Conservation (phyloP, 2,888 invertebrate species). For the Trichacis sp. region DNA sequence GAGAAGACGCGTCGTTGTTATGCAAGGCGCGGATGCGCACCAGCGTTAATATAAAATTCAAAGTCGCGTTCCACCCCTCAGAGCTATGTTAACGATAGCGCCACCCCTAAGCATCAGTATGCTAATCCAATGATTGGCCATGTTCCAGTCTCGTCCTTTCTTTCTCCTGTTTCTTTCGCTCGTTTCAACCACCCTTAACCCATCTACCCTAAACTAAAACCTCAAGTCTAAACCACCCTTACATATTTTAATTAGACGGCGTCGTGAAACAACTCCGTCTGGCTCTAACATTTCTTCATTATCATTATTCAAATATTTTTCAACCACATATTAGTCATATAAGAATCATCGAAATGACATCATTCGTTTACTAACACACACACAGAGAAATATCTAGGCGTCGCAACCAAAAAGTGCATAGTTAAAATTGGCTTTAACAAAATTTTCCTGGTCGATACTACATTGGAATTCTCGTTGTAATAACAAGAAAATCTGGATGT, state of each 20-base stretch:
- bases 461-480: too few relatives aligned
- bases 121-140: slow-evolving; percentile 70
- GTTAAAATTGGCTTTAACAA: too few relatives aligned
- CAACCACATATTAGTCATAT: too few relatives aligned
- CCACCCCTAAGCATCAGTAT: slow-evolving; percentile 69
- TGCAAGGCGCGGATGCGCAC: slow-evolving; percentile 45
- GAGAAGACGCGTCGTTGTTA: slow-evolving; percentile 46
- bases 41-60: slow-evolving; percentile 60
- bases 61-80: slow-evolving; percentile 54
- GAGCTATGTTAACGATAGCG: slow-evolving; percentile 59
- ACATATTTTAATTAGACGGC: slow-evolving; percentile 67
- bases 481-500: too few relatives aligned
- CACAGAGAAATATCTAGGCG: too few relatives aligned
- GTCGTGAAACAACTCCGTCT: slow-evolving; percentile 10
- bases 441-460: too few relatives aligned
- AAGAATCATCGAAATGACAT: too few relatives aligned
- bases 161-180: slow-evolving; percentile 44
- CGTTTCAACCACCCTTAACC: slow-evolving; percentile 62
- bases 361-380: too few relatives aligned
- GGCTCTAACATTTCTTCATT: too few relatives aligned
- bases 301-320: too few relatives aligned
- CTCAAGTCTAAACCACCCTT: slow-evolving; percentile 68
- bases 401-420: too few relatives aligned
- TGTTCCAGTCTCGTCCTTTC: slow-evolving; percentile 56
- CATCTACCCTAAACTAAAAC: slow-evolving; percentile 64